phyloP scores from a whole-genome alignment of 2,113 vertebrate genomes.

The Lepus timidus region DNA sequence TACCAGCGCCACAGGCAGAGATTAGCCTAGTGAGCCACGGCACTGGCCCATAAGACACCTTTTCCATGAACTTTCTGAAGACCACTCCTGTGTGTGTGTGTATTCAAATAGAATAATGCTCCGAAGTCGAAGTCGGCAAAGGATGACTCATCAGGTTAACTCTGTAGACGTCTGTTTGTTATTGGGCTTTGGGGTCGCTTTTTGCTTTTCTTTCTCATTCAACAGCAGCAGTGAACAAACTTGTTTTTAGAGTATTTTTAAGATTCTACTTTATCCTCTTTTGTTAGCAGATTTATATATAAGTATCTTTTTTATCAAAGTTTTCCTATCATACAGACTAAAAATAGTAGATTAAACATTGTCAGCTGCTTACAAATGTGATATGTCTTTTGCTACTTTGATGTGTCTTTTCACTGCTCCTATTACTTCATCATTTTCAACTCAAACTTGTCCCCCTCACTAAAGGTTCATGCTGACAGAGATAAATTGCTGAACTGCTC shows the following conservation, averaged over 20 bases:
- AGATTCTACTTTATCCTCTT: slow-evolving; percentile 9
- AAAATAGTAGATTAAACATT: slow-evolving; percentile 52
- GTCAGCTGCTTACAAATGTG: slow-evolving; percentile 29
- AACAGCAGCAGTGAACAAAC: neutral
- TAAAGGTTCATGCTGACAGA: slow-evolving; percentile 25
- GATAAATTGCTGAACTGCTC: slow-evolving; percentile 58
- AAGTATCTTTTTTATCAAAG: neutral
- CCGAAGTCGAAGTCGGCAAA: neutral
- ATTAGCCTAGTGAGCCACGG: no score
- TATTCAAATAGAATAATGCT: neutral
- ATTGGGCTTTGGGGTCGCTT: neutral
- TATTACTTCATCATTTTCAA: slow-evolving; percentile 47
- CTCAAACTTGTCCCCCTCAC: neutral
- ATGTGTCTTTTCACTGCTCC: neutral
- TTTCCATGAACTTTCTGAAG: no score
- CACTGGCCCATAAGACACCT: no score
- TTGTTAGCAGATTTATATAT: slow-evolving; percentile 21
- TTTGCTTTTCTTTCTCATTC: slow-evolving; percentile 29
- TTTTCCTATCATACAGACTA: neutral
- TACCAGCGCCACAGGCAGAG: no score
- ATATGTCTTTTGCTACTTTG: slow-evolving; percentile 43
- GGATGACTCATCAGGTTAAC: neutral
- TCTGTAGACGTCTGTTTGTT: neutral
- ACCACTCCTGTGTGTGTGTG: neutral
- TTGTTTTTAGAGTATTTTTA: slow-evolving; percentile 16